A percentile compares a stretch with the other conserved stretches of the same genome.
These are phyloP conservation scores for Apodemia duryi DNA, from an alignment of 2,888 invertebrate species.

Conservation along the genomic window DNA sequence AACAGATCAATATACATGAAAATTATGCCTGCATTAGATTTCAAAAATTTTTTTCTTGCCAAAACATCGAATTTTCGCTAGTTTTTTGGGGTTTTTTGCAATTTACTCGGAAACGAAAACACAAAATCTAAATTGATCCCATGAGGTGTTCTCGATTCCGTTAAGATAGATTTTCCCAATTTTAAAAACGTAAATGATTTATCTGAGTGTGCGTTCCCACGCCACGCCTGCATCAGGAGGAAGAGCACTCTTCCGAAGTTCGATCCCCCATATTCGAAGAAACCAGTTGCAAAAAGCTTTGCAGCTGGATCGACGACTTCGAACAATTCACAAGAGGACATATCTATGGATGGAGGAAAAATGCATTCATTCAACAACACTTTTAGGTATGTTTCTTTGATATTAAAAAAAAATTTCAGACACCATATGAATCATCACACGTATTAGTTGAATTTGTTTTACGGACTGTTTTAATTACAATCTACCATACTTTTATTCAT, in stretches of 20 bases:
- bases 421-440: conserved; percentile 3
- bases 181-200: conserved; percentile 75
- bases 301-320: conserved; percentile 81
- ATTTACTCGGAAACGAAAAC: conserved; percentile 41
- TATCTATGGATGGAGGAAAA: conserved; percentile 89
- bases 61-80: too few relatives aligned
- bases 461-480: conserved; percentile 8
- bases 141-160: conserved; percentile 52
- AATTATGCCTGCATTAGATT: too few relatives aligned
- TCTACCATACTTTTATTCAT: background rate
- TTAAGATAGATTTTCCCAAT: conserved; percentile 41
- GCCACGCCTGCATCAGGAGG: conserved; percentile 84
- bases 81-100: too few relatives aligned
- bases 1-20: too few relatives aligned
- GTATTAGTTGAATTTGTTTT: background rate
- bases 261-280: conserved; percentile 92
- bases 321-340: conserved; percentile 89
- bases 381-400: conserved; percentile 81
- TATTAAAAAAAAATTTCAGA: background rate
- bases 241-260: conserved; percentile 94
- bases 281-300: conserved; percentile 87
- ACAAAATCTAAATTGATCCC: conserved; percentile 36
- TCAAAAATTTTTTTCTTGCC: too few relatives aligned
- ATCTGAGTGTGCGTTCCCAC: conserved; percentile 78
- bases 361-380: conserved; percentile 89